Evolutionary conservation across 2,888 invertebrate genomes (phyloP), one percentile per base, ranked within the genome.

Genomic region (Philopedon plagiatum): DNA sequence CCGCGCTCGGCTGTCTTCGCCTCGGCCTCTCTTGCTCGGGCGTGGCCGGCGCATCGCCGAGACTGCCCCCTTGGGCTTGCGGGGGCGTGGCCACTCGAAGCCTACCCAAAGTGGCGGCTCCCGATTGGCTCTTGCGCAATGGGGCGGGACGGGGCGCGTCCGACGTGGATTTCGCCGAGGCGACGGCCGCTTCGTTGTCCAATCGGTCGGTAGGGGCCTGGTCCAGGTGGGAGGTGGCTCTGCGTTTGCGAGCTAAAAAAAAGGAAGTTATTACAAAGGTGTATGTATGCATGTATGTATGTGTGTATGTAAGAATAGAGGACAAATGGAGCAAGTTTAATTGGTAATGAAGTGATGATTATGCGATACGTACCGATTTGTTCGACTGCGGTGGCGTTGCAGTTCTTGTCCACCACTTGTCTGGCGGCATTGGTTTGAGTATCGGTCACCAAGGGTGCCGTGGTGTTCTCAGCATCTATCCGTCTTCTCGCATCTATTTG

Each of bases 51-150:
- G 74, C 83, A 76, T 78, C 82, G 71, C 79, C 80, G 34, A 80
- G 71, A 65, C 81, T 80, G 23, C 67, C 76, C 9, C 81, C 32
- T 82, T 54, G 49, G 11, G 21, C 68, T 15, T 73, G 76, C 7
- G 75, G 70, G 4, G 75, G 74, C 18, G 74, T 74, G 66, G 74
- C 90, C 5, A 93, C 93, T 5, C 94, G 89, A 44, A 94, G 86
- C 0, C 94, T 87, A 0, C 93, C 93, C 79, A 93, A 87, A 0
- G 93, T 92, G 5, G 93, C 91, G 0, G 92, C 91, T 0, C 89
- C 90, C 76, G 85, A 86, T 49, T 85, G 85, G 63, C 83, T 83
- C 76, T 86, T 86, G 34, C 86, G 81, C 23, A 86, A 75, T 4
- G 86, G 85, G 32, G 83, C 80, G 34, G 85, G 81, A 75, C 84